Base-by-base conservation (phyloP, 2,113 vertebrate genomes). In the Cyanoramphus novaezelandiae region DNA sequence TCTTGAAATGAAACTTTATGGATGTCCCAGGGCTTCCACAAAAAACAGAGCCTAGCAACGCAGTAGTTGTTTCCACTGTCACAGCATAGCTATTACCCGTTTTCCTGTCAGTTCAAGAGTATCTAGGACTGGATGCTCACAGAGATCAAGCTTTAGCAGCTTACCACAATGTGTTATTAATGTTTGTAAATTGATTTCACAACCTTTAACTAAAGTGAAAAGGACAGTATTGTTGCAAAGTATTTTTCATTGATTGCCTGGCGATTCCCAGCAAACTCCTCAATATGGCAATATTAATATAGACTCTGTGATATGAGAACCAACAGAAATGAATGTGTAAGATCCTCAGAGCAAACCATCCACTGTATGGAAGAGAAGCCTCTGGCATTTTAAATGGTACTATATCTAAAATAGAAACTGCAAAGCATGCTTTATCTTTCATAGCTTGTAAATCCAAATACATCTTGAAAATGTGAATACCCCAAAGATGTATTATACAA, bases 201-300 rank as follows among this genome's bases (percentile, higher is more conserved):
- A 93, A 81, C 44, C 62, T 86, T 84, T 87, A 88, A 84, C 18
- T 24, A 87, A 90, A 95, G 77, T 50, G 27, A 69, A 92, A 88
- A 78, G n/a, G 64, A 91, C 52, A 84, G 52, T 49, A 57, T 41
- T 76, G 23, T 88, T 89, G 89, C 71, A 90, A 85, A 77, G 74
- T 74, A 63, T 91, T 95, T 96, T 77, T 90, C 85, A 82, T 80
- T 79, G 89, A 95, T 80, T 95, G 92, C 88, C 89, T 93, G n/a
- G 65, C 86, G 59, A 90, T 96, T 96, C 93, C 92, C 75, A 96
- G 93, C 93, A 76, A 24, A 87, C 74, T 97, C 55, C 95, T 95
- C 92, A 82, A 79, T 80, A 68, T 68, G 43, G 70, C 86, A 97
- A 92, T 95, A 78, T 84, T 94, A 85, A 93, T 63, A 37, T 37